Conservation (phyloP, 2,797 vertebrate genomes). For the Betta splendens region DNA sequence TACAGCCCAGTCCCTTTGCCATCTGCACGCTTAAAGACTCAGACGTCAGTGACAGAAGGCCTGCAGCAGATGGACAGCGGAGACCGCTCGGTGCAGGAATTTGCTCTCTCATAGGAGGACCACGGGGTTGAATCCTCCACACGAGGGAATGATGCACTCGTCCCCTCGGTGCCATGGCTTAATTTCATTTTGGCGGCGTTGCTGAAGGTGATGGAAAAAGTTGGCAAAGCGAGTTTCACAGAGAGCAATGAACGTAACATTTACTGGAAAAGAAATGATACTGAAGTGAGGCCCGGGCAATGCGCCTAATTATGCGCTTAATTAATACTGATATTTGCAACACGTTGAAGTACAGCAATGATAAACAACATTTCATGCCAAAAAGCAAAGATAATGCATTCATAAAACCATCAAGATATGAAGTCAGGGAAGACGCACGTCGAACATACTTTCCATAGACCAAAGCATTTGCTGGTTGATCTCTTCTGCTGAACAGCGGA, state of each 20-base stretch:
- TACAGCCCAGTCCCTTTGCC: conserved; percentile 69
- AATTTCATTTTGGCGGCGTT: conserved; percentile 26
- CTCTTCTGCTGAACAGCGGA: conserved; percentile 23
- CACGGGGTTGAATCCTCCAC: conserved; percentile 34
- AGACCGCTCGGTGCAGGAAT: conserved; percentile 43
- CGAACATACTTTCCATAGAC: neutral
- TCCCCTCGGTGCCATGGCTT: conserved; percentile 41
- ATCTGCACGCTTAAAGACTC: conserved; percentile 71
- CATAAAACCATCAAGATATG: conserved; percentile 5
- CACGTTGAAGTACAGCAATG: conserved; percentile 20
- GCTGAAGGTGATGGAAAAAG: conserved; percentile 46
- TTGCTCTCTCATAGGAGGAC: conserved; percentile 34
- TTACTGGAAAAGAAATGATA: conserved; percentile 50
- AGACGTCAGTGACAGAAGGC: conserved; percentile 58
- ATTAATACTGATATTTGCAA: conserved; percentile 38
- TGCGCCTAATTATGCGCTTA: conserved; percentile 35
- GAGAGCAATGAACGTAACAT: conserved; percentile 21
- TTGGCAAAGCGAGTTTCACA: conserved; percentile 21
- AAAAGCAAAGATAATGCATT: conserved; percentile 15
- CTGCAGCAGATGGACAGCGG: conserved; percentile 52
- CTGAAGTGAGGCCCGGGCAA: conserved; percentile 42
- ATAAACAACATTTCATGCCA: conserved; percentile 25
- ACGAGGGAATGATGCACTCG: conserved; percentile 51
- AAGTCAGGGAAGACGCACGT: neutral
- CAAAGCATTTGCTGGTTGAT: conserved; percentile 8